phyloP scores from a whole-genome alignment of 2,888 invertebrate genomes.

The Argynnis bischoffii region DNA sequence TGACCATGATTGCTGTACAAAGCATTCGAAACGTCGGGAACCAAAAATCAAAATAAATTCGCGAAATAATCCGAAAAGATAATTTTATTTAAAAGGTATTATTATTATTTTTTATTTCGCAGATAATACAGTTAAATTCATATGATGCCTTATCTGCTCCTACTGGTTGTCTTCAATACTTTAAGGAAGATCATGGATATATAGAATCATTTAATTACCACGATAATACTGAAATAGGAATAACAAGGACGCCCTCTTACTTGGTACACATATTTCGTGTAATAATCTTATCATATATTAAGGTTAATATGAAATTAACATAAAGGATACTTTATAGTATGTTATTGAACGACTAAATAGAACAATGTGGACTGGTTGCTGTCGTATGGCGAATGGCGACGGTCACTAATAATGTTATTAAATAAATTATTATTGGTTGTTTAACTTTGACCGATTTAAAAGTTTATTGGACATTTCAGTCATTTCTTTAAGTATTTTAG shows the following conservation, averaged over 20 bases:
- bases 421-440: too few relatives aligned
- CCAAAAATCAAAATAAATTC: too few relatives aligned
- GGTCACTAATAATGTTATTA: too few relatives aligned
- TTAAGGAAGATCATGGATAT: slow-evolving; percentile 80
- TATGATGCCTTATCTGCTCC: slow-evolving; percentile 72
- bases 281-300: slow-evolving; percentile 4
- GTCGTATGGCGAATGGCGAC: too few relatives aligned
- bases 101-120: neutral
- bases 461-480: too few relatives aligned
- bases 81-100: neutral
- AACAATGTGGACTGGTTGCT: slow-evolving; percentile 15
- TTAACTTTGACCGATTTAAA: too few relatives aligned
- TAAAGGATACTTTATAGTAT: slow-evolving; percentile 3
- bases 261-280: slow-evolving; percentile 71
- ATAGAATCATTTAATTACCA: slow-evolving; percentile 89
- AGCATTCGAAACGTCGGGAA: too few relatives aligned
- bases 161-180: slow-evolving; percentile 86
- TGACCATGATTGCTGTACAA: too few relatives aligned
- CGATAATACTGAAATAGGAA: slow-evolving; percentile 78
- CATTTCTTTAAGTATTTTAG: too few relatives aligned
- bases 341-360: slow-evolving; percentile 6
- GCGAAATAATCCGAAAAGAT: too few relatives aligned
- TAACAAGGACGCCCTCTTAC: slow-evolving; percentile 82
- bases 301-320: slow-evolving; percentile 11
- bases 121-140: slow-evolving; percentile 71